phyloP scores from a whole-genome alignment of 2,797 vertebrate genomes.

The Valencia hispanica region DNA sequence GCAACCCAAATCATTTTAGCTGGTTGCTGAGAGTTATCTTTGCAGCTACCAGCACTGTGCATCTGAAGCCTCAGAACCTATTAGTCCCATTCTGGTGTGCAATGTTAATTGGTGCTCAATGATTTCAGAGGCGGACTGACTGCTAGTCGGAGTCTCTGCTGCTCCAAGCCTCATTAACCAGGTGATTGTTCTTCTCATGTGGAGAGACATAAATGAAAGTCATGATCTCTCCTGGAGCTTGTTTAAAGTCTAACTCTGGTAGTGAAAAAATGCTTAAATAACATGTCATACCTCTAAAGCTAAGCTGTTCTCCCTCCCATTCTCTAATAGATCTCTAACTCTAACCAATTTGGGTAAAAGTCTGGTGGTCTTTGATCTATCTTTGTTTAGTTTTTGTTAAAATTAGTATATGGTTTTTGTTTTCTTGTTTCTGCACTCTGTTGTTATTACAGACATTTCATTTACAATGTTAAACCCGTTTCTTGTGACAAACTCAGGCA shows the following conservation, averaged over 20 bases:
- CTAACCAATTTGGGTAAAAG: neutral
- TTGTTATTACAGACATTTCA: neutral
- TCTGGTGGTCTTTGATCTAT: neutral
- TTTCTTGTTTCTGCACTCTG: neutral
- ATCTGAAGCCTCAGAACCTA: slow-evolving; percentile 34
- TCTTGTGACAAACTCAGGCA: neutral
- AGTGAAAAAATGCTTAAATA: neutral
- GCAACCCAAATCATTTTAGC: slow-evolving; percentile 28
- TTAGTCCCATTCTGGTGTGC: slow-evolving; percentile 44
- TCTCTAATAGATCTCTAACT: neutral
- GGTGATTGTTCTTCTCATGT: slow-evolving; percentile 37
- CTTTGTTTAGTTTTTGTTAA: neutral
- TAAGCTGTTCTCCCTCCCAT: neutral
- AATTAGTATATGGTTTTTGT: neutral
- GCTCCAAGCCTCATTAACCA: slow-evolving; percentile 42
- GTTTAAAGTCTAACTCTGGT: neutral
- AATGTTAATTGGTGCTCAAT: slow-evolving; percentile 50
- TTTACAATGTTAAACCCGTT: neutral
- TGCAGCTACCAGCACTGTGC: slow-evolving; percentile 36
- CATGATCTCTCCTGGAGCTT: slow-evolving; percentile 11
- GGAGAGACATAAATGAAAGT: slow-evolving; percentile 22
- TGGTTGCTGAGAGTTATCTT: slow-evolving; percentile 49
- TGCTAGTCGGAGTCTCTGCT: slow-evolving; percentile 13
- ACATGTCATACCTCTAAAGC: neutral
- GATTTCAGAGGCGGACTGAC: slow-evolving; percentile 26